Evolutionary conservation across 2,888 invertebrate species (phyloP).

Genomic region (Bombylius discolor): DNA sequence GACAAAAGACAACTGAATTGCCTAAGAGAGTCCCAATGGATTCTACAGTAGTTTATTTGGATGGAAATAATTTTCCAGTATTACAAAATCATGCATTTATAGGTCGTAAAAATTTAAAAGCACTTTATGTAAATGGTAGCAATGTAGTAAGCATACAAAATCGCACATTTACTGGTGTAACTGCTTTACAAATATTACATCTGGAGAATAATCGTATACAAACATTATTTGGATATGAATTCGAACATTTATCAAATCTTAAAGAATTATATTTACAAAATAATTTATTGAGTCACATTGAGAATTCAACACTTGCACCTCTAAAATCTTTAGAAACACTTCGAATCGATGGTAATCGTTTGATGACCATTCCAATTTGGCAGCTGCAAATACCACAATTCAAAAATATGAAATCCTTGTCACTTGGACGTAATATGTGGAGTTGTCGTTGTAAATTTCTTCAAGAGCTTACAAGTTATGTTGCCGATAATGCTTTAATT

Average conservation of each 20-base stretch:
- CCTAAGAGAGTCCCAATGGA: constrained; percentile 90
- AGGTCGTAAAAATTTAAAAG: constrained; percentile 78
- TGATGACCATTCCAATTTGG: constrained; percentile 75
- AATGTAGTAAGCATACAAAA: constrained; percentile 78
- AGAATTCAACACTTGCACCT: constrained; percentile 66
- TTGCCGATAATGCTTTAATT: constrained; percentile 69
- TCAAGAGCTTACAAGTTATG: constrained; percentile 70
- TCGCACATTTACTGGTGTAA: constrained; percentile 78
- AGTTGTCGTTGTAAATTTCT: constrained; percentile 83
- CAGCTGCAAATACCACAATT: constrained; percentile 38
- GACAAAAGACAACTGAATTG: constrained; percentile 60
- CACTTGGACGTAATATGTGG: constrained; percentile 72
- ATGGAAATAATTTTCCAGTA: constrained; percentile 76
- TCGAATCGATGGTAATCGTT: constrained; percentile 70
- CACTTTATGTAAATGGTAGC: constrained; percentile 75
- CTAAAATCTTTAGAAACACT: constrained; percentile 68
- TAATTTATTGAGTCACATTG: constrained; percentile 65
- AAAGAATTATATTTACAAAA: constrained; percentile 77
- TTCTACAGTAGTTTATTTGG: constrained; percentile 83
- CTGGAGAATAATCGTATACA: constrained; percentile 72
- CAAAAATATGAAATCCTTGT: constrained; percentile 33
- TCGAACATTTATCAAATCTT: constrained; percentile 66
- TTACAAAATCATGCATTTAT: constrained; percentile 85
- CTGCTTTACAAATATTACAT: constrained; percentile 68
- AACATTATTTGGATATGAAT: constrained; percentile 73